These are phyloP conservation scores for Distichodus sexfasciatus DNA, from an alignment of 2,797 vertebrate species.

Conservation along the genomic window DNA sequence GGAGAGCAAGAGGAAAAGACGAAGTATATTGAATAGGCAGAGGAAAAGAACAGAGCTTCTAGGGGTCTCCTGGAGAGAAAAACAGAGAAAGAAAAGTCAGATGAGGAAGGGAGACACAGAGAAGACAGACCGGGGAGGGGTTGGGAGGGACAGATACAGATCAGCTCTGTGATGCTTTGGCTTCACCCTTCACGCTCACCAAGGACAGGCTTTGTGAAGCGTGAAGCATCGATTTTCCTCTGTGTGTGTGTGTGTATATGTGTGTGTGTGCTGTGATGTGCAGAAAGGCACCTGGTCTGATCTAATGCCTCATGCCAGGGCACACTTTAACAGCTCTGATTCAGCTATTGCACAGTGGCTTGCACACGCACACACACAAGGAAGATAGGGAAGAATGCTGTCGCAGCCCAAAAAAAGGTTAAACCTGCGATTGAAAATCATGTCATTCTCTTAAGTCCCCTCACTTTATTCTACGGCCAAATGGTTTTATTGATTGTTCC, in stretches of 20 bases:
- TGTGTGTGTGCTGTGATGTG: conserved; percentile 5
- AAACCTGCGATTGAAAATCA: neutral
- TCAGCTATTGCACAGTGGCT: conserved; percentile 12
- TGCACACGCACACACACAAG: conserved; percentile 11
- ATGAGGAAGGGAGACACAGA: neutral
- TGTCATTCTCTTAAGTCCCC: neutral
- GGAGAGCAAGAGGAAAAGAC: too few relatives aligned
- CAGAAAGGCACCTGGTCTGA: conserved; percentile 38
- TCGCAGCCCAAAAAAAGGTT: neutral
- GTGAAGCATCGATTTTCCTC: conserved; percentile 63
- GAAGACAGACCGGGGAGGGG: neutral
- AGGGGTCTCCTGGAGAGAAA: too few relatives aligned
- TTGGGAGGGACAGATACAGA: conserved; percentile 58
- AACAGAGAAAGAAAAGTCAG: neutral
- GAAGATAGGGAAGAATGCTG: neutral
- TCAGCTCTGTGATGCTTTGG: conserved; percentile 56
- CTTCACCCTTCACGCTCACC: conserved; percentile 65
- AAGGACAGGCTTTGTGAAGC: conserved; percentile 69
- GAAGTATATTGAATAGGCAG: too few relatives aligned
- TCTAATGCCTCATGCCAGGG: conserved; percentile 26
- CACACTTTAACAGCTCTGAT: conserved; percentile 21
- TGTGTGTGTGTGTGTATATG: conserved; percentile 32
- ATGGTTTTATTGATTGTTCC: conserved; percentile 12
- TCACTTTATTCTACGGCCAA: neutral
- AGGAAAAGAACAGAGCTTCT: too few relatives aligned